Base-by-base conservation (phyloP, 2,113 vertebrate species). In the Mungos mungo region DNA sequence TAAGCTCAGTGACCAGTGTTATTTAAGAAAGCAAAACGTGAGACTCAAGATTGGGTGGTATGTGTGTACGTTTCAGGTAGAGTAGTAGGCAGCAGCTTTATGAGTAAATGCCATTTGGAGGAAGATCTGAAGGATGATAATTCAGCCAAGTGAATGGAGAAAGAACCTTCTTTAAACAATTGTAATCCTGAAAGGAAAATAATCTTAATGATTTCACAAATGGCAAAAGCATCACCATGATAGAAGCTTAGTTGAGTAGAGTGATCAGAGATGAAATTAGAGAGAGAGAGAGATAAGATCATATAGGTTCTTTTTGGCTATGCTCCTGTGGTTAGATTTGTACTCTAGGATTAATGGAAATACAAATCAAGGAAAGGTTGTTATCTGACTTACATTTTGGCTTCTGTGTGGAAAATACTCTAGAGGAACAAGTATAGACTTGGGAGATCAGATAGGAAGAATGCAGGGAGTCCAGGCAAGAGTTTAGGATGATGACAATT, bases 151-250 rank as follows among this genome's bases (percentile, higher is more conserved):
- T 63, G 10, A 89, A 89, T 33, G 25, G 27, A 68, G 12, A 10
- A 97, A 94, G 50, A 38, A 63, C 21, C 65, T 27, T 96, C 33
- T 89, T 81, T 15, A 90, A 96, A 81, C 27, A 85, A 82, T 27
- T 41, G 5, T 87, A 89, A 92, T 21, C 25, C 16, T 90, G 57
- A 77, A 35, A 23, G 19, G 71, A 6, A 23, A 89, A 89, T 85
- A 7, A 69, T 0, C 11, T 68, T 92, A 81, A 50, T 69, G 25
- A 92, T 31, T 80, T 74, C 38, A 88, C n/a, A 86, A 82, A 96
- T 84, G 72, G 33, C 27, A 74, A 91, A 86, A 85, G 5, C 3
- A 10, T 88, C 52, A 25, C 29, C 74, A 52, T 57, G 52, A 88
- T 16, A 92, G 60, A 71, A 83, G 1, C 35, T 85, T 63, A 71